A percentile compares a stretch with the other conserved stretches of the same genome.
These are phyloP conservation scores for Pachyrhynchus sulphureomaculatus DNA, from an alignment of 1,140 invertebrate genomes.

Conservation along the genomic window DNA sequence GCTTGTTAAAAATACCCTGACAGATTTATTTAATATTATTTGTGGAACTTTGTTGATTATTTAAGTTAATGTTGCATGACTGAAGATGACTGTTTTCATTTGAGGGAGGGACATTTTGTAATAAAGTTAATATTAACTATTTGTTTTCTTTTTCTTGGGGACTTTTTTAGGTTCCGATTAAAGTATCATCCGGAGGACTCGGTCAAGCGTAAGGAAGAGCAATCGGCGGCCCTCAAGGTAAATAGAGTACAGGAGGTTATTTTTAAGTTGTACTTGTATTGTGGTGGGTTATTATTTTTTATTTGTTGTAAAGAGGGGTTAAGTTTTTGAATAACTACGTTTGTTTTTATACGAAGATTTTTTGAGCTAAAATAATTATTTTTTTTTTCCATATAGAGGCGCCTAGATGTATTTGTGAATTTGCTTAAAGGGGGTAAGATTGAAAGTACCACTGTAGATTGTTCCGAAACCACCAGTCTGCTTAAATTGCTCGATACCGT, in stretches of 20 bases:
- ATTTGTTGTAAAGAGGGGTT: too few species aligned
- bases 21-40: too few species aligned
- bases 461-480: slow-evolving; percentile 82
- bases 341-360: too few species aligned
- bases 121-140: neutral
- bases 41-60: neutral
- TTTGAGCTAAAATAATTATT: too few species aligned
- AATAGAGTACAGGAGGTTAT: slow-evolving; percentile 10
- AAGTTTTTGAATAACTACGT: too few species aligned
- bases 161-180: slow-evolving; percentile 88
- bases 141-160: neutral
- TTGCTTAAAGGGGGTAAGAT: slow-evolving; percentile 74
- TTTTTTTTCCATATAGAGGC: slow-evolving; percentile 62
- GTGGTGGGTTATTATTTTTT: neutral
- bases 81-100: neutral
- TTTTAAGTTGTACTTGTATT: neutral
- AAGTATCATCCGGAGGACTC: slow-evolving; percentile 99
- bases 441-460: slow-evolving; percentile 80
- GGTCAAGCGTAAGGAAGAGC: slow-evolving; percentile 86
- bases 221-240: slow-evolving; percentile 79
- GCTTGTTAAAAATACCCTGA: too few species aligned
- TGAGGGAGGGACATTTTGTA: neutral
- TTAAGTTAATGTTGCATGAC: neutral
- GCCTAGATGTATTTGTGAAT: slow-evolving; percentile 89
- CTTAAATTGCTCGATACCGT: slow-evolving; percentile 91